Conservation (phyloP, 2,797 vertebrate species). For the Parotocinclus haroldoi region DNA sequence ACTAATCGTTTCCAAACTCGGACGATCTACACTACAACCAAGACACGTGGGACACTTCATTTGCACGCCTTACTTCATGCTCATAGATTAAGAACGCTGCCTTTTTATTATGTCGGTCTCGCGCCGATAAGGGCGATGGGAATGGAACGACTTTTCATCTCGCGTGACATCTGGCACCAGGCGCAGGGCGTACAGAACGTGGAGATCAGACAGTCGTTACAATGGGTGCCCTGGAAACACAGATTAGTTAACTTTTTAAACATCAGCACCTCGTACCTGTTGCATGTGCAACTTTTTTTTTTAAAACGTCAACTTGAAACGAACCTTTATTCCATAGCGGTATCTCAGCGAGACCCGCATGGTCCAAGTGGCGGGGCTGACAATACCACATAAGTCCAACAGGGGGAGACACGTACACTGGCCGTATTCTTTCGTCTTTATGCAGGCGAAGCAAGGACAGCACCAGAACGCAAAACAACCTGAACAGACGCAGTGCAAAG, state of each 20-base stretch:
- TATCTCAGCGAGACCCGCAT: constrained; percentile 67
- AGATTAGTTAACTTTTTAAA: background rate
- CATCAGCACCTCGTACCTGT: background rate
- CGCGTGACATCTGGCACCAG: constrained; percentile 75
- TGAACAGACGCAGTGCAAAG: constrained; percentile 9
- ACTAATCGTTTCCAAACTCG: background rate
- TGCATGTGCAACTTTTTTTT: background rate
- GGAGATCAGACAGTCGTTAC: constrained; percentile 57
- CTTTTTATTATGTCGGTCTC: background rate
- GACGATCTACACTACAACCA: background rate
- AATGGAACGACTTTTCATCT: constrained; percentile 59
- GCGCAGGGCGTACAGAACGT: constrained; percentile 56
- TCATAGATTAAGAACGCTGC: too few species aligned
- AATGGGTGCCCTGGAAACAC: constrained; percentile 58
- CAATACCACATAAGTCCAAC: constrained; percentile 50
- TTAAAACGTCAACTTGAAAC: background rate
- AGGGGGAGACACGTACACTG: constrained; percentile 68
- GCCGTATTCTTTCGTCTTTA: constrained; percentile 44
- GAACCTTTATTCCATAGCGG: constrained; percentile 67
- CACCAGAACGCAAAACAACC: constrained; percentile 68
- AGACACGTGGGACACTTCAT: background rate
- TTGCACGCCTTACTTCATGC: background rate
- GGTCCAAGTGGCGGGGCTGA: constrained; percentile 54
- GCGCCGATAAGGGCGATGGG: constrained; percentile 54
- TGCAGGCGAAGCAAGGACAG: constrained; percentile 62